Evolutionary conservation across 2,888 invertebrate species (phyloP).

Genomic region (Cosmia pyralina): DNA sequence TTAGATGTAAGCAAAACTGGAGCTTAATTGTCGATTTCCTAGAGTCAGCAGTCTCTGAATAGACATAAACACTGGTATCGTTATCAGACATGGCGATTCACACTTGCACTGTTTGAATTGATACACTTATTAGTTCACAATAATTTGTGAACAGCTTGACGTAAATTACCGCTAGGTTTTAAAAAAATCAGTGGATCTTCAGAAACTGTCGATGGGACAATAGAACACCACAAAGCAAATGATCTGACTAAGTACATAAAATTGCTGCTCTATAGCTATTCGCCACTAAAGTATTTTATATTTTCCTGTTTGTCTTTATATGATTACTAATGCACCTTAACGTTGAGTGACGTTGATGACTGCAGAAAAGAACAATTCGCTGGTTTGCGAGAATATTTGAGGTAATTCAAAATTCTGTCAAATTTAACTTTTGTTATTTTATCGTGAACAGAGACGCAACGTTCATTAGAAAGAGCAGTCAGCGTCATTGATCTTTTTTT

Average conservation of each 20-base stretch:
- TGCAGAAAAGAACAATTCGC: not conserved
- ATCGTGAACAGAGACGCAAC: too few species aligned
- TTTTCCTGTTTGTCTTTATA: not conserved
- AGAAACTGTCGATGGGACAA: not conserved
- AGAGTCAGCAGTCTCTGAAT: too few species aligned
- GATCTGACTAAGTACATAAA: not conserved
- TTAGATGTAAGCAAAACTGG: too few species aligned
- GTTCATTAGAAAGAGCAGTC: too few species aligned
- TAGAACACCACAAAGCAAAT: not conserved
- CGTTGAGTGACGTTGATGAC: not conserved
- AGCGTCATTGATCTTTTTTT: too few species aligned
- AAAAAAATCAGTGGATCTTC: not conserved
- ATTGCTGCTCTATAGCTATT: not conserved
- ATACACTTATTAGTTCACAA: not conserved
- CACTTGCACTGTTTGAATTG: not conserved
- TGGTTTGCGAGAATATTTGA: too few species aligned
- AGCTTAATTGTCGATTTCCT: too few species aligned
- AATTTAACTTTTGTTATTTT: too few species aligned
- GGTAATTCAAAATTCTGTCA: too few species aligned
- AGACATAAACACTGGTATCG: not conserved
- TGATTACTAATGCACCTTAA: not conserved
- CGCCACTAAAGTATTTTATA: not conserved
- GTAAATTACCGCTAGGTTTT: not conserved
- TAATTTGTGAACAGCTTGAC: not conserved
- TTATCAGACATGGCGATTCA: not conserved